A percentile compares a stretch with the other conserved stretches of the same genome.
Evolutionary conservation across 2,797 vertebrate genomes (phyloP).

Genomic region (Platalea minor): DNA sequence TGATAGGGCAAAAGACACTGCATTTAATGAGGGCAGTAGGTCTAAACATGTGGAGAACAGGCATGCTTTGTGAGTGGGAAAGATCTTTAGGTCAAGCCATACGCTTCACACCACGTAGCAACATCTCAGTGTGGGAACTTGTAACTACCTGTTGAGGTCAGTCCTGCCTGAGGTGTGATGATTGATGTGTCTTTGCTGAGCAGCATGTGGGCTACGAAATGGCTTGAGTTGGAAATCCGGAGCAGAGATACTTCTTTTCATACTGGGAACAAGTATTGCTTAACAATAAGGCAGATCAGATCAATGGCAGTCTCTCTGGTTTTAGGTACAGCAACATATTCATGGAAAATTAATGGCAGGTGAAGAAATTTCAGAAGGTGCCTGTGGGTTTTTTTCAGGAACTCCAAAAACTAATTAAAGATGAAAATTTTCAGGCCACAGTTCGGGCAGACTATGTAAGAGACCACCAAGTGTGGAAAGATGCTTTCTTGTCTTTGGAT

Average conservation of each 20-base stretch:
- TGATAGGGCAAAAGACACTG: background rate
- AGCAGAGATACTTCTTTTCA: background rate
- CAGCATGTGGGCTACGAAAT: background rate
- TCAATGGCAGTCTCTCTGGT: background rate
- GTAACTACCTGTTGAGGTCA: background rate
- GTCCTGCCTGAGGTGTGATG: background rate
- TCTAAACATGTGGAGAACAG: background rate
- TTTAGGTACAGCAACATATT: background rate
- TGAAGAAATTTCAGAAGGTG: background rate
- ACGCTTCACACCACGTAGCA: rapidly evolving
- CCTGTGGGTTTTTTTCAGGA: background rate
- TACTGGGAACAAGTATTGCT: background rate
- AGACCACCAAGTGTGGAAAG: background rate
- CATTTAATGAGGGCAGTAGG: background rate
- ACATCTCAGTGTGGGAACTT: background rate
- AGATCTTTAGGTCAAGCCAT: background rate
- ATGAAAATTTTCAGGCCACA: background rate
- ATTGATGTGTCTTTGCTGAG: background rate
- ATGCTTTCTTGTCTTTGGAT: background rate
- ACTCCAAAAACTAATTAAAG: background rate
- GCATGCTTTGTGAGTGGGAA: background rate
- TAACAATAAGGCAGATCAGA: background rate
- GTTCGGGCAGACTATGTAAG: background rate
- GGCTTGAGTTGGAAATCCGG: background rate
- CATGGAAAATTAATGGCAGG: background rate